A percentile compares a stretch with the other conserved stretches of the same genome.
Conservation (phyloP, 2,888 invertebrate species). For the Phengaris alcon region DNA sequence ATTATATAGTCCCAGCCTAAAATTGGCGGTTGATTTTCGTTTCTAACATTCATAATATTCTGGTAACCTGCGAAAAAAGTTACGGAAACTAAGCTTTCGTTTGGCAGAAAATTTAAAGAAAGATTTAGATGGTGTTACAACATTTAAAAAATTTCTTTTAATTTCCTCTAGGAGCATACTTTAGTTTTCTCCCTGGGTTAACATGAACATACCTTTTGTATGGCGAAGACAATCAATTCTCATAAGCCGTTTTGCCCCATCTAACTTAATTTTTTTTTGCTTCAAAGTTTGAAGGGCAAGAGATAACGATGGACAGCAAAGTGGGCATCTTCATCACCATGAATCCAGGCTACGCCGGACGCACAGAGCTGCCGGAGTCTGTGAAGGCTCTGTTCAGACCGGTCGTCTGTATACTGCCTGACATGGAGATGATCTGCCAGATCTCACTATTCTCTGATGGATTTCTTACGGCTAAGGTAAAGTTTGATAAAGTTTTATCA, state of each 20-base stretch:
- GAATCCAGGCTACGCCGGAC: slow-evolving; percentile 96
- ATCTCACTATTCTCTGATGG: slow-evolving; percentile 96
- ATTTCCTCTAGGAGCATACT: too few species aligned
- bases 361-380: slow-evolving; percentile 94
- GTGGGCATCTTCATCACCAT: slow-evolving; percentile 97
- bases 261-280: neutral
- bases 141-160: too few species aligned
- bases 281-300: slow-evolving; percentile 88
- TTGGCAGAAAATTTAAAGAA: too few species aligned
- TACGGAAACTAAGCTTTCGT: too few species aligned
- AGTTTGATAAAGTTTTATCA: neutral
- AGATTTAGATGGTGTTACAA: too few species aligned
- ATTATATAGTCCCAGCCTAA: too few species aligned
- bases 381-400: slow-evolving; percentile 95
- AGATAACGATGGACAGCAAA: slow-evolving; percentile 89
- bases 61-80: too few species aligned
- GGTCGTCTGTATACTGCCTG: slow-evolving; percentile 94
- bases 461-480: slow-evolving; percentile 91
- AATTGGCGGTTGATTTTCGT: too few species aligned
- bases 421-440: slow-evolving; percentile 93
- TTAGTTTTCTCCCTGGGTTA: neutral
- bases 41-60: too few species aligned
- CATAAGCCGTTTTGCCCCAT: too few species aligned
- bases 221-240: too few species aligned
- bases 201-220: neutral